These are phyloP conservation scores for Chaunax sp. DNA, from an alignment of 2,797 vertebrate genomes.

Conservation along the genomic window DNA sequence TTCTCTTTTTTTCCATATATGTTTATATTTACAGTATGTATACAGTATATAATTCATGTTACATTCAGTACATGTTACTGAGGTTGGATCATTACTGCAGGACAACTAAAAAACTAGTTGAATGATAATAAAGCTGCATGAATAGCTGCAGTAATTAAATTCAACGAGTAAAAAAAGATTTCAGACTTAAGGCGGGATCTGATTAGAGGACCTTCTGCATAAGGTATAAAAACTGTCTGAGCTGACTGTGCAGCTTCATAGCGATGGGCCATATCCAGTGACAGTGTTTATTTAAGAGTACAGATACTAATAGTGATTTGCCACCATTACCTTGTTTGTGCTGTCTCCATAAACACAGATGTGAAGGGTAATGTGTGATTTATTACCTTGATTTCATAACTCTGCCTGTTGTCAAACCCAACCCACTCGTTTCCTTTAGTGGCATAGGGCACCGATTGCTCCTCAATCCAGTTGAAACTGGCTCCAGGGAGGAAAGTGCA, in stretches of 20 bases:
- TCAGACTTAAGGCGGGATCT: no score
- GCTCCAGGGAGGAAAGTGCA: constrained; percentile 78
- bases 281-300: not conserved
- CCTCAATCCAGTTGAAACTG: constrained; percentile 77
- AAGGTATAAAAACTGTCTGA: no score
- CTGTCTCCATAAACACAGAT: constrained; percentile 1
- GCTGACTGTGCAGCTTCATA: not conserved
- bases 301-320: not conserved
- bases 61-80: no score
- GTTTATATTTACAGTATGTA: no score
- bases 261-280: not conserved
- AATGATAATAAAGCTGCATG: not conserved
- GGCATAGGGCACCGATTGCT: constrained; percentile 86
- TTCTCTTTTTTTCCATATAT: no score
- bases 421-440: constrained; percentile 83
- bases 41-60: no score
- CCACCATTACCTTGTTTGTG: not conserved
- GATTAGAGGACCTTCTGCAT: constrained; percentile 29
- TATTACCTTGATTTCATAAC: constrained; percentile 85
- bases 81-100: no score
- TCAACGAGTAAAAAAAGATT: no score
- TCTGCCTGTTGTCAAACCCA: constrained; percentile 86
- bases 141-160: not conserved
- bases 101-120: no score
- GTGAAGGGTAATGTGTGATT: not conserved